Percentiles rank a stretch among this genome's conserved stretches.
Evolutionary conservation across 2,113 vertebrate species (phyloP).

Genomic region (Forbesichthys papilliferus): DNA sequence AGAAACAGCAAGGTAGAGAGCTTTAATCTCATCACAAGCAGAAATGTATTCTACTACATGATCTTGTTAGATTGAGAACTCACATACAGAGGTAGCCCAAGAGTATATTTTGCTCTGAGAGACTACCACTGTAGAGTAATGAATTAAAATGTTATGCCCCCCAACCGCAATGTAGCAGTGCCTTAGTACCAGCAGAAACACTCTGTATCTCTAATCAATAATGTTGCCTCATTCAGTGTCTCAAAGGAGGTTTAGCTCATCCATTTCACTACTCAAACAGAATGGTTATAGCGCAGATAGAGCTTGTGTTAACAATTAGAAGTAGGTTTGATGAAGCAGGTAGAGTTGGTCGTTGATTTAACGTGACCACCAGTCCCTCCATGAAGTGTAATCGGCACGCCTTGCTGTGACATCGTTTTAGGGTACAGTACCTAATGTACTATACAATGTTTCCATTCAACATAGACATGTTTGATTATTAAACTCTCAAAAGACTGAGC

Average conservation of each 20-base stretch:
- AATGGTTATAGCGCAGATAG: no score
- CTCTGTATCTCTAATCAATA: not conserved
- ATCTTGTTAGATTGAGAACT: conserved; percentile 52
- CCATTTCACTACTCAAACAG: not conserved
- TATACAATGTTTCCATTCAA: conserved; percentile 5
- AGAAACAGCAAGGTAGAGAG: conserved; percentile 51
- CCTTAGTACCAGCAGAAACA: not conserved
- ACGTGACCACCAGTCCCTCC: no score
- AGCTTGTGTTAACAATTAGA: no score
- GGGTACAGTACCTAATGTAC: no score
- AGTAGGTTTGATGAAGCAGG: no score
- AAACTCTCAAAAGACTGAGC: not conserved
- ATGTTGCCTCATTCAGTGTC: not conserved
- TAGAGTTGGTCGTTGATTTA: no score
- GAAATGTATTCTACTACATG: conserved; percentile 57
- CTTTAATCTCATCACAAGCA: conserved; percentile 59
- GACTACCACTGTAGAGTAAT: not conserved
- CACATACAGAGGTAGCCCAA: not conserved
- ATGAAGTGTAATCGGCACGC: no score
- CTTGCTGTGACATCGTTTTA: no score
- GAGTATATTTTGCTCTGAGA: not conserved
- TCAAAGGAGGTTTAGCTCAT: no score
- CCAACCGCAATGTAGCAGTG: not conserved
- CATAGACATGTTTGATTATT: conserved; percentile 6
- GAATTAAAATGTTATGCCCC: no score